These are phyloP conservation scores for Aldrovandia affinis DNA, from an alignment of 2,797 vertebrate genomes.

Conservation along the genomic window DNA sequence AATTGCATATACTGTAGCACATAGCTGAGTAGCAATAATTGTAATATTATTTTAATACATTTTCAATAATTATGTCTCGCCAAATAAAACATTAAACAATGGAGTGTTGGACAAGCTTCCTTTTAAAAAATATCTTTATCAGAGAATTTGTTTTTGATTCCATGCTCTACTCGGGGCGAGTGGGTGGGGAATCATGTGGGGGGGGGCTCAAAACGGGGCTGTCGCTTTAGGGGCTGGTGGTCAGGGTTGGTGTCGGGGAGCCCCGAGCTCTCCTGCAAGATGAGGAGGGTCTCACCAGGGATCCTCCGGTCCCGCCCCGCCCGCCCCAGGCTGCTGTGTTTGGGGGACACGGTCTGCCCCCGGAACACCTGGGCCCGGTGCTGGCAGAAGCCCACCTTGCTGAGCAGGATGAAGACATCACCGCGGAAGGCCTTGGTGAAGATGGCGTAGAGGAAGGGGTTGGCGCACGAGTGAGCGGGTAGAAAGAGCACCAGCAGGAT, in stretches of 20 bases:
- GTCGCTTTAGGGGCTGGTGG: constrained; percentile 47
- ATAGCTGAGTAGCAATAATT: constrained; percentile 27
- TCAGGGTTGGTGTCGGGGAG: constrained; percentile 43
- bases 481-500: constrained; percentile 95
- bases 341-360: constrained; percentile 86
- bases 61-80: no score
- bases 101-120: no score
- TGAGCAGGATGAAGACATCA: constrained; percentile 92
- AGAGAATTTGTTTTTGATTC: no score
- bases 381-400: constrained; percentile 91
- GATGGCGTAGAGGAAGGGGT: no score
- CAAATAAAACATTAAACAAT: no score
- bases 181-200: constrained; percentile 52
- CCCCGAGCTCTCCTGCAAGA: constrained; percentile 59
- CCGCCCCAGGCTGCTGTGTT: constrained; percentile 74
- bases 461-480: no score
- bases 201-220: constrained; percentile 52
- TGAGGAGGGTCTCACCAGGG: constrained; percentile 60
- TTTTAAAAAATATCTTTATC: no score
- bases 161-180: constrained; percentile 18
- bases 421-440: no score
- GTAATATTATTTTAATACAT: no score
- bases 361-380: constrained; percentile 87
- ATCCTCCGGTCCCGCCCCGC: constrained; percentile 47
- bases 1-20: constrained; percentile 23